Evolutionary conservation across 2,113 vertebrate species (phyloP), one percentile per base, ranked within the genome.

Genomic region (Seriola rivoliana): DNA sequence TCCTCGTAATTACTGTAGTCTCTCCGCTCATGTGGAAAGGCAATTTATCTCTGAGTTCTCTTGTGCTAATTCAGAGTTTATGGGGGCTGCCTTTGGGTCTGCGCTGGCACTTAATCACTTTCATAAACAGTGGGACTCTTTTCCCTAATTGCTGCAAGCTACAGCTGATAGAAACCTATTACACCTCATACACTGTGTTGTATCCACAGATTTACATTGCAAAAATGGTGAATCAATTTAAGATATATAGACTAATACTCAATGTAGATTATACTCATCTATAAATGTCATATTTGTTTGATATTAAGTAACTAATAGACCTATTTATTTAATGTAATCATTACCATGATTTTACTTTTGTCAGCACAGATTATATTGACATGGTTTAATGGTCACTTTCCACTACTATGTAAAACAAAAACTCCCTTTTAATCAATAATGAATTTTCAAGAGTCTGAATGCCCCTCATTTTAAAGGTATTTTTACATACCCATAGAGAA

Each of bases 41-140:
- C 50, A 76, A 81, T 85, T 86, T 75, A 85, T 87, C 73, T 76
- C 60, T n/a, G 34, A 62, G 68, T 87, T 86, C 76, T 88, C 64
- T 74, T 75, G 68, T 46, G 78, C 71, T 88, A 89, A 91, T 83
- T 79, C 71, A 63, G 75, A 87, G 83, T 91, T 91, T 88, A 91
- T 89, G 85, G 89, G 81, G 36, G 62, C 60, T 77, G 80, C 80
- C 75, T 80, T 72, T 81, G 82, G 77, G 74, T 80, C 38, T 60
- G 73, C 59, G 79, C 52, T 8, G 25, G 62, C 71, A 73, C 72
- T 83, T 66, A 84, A 74, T 58, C 60, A 81, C 72, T 84, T 85
- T 85, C 48, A 89, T 59, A 82, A 89, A 85, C 80, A 87, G 52
- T 73, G 29, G 64, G 70, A 75, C 4, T 58, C 52, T 81, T 70